These are phyloP conservation scores for Anthonomus grandis DNA, from an alignment of 1,140 invertebrate species.

Conservation along the genomic window DNA sequence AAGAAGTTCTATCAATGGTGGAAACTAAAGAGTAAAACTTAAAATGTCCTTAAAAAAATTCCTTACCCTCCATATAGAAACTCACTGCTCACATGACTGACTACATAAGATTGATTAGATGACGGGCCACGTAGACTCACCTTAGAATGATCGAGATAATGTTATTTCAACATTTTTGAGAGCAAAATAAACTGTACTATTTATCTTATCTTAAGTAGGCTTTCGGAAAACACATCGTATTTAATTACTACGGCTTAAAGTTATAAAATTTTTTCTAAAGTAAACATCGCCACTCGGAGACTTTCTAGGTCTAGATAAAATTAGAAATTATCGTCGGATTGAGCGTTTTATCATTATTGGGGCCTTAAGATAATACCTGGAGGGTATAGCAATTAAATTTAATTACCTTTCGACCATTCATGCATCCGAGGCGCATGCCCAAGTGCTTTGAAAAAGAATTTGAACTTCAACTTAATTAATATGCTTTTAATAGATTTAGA, in stretches of 20 bases:
- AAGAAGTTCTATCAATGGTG: too few relatives aligned
- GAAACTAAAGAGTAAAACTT: too few relatives aligned
- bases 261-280: constrained; percentile 20
- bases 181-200: constrained; percentile 28
- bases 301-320: constrained; percentile 10
- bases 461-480: too few relatives aligned
- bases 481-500: too few relatives aligned
- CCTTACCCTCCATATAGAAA: background rate
- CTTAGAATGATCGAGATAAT: constrained; percentile 15
- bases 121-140: constrained; percentile 11
- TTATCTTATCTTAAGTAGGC: too few relatives aligned
- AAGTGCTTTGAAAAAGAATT: background rate
- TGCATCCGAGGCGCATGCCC: too few relatives aligned
- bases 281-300: constrained; percentile 8
- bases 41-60: background rate
- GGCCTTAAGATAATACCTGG: background rate
- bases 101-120: background rate
- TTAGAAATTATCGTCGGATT: background rate
- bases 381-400: too few relatives aligned
- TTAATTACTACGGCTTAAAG: constrained; percentile 16
- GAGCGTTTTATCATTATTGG: background rate
- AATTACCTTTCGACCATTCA: too few relatives aligned
- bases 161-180: constrained; percentile 22
- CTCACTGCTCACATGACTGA: constrained; percentile 21
- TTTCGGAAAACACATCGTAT: too few relatives aligned